Base-by-base conservation (phyloP, 2,113 vertebrate species). In the Arvicanthis niloticus region DNA sequence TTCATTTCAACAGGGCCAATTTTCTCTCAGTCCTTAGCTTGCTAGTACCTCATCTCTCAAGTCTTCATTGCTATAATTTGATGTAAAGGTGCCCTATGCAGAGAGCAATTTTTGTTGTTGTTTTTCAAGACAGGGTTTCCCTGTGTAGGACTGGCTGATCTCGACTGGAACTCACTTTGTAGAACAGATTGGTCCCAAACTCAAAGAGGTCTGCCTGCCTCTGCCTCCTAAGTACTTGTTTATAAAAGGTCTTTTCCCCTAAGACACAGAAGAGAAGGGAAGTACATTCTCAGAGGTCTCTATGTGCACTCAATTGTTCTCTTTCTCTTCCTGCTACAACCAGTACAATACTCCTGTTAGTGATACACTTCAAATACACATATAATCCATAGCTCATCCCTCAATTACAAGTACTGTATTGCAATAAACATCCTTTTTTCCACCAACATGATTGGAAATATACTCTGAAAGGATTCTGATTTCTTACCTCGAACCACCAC, bases 1-100 rank as follows among this genome's bases (percentile, higher is more conserved):
- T 96, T 56, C 42, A 88, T 62, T 88, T 77, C 48, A 82, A 78
- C 73, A 75, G 22, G 34, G 22, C 29, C 70, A 65, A 21, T 78
- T 93, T n/a, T 86, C n/a, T 95, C 68, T 95, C 34, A 81, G 22
- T 86, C 76, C 65, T 92, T 42, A 67, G 84, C 53, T 89, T 90
- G 40, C 9, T 93, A 29, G 58, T 37, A 94, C 62, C 76, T 93
- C 42, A 42, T 90, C 67, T 93, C 73, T 65, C 22, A 96, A 40
- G 51, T 2, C 22, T 86, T 89, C 40, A 58, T 21, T 86, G 73
- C 26, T 24, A 91, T 40, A 58, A 86, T 13, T 77, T 96, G 67
- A 93, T 58, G 19, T 89, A 89, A 21, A 96, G 67, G 10, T 89
- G 45, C 15, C 91, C 68, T 73, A 26, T 78, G 82, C 60, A 73